Conservation (phyloP, 2,113 vertebrate species). For the Daubentonia madagascariensis region DNA sequence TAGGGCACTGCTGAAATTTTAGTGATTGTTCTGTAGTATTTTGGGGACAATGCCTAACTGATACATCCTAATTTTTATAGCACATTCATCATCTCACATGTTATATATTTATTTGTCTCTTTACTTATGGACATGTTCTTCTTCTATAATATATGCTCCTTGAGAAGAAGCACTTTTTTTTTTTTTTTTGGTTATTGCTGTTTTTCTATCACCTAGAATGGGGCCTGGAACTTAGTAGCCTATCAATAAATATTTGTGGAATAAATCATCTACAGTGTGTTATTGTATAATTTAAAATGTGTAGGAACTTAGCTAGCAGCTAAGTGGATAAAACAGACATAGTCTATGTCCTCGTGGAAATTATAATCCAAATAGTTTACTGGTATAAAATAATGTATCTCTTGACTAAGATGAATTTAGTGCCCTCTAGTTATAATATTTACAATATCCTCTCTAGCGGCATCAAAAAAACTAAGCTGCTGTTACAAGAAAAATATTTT, state of each 20-base stretch:
- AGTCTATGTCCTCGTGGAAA: neutral
- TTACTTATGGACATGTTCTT: neutral
- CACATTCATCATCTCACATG: neutral
- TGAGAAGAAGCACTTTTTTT: neutral
- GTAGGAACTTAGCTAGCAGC: neutral
- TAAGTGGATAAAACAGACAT: neutral
- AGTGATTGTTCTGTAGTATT: neutral
- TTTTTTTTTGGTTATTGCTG: neutral
- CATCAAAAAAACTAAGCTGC: neutral
- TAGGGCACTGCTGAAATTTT: neutral
- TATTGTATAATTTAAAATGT: neutral
- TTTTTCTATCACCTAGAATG: neutral
- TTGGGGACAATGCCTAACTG: neutral
- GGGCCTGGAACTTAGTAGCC: neutral
- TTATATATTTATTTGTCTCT: neutral
- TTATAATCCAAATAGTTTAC: neutral
- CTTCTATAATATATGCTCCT: neutral
- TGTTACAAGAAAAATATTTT: slow-evolving; percentile 14
- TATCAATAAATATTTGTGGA: neutral
- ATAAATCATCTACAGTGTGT: neutral
- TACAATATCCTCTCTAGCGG: neutral
- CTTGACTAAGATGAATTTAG: neutral
- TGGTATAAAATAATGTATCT: neutral
- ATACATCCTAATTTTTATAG: neutral
- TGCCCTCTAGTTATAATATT: neutral